Base-by-base conservation (phyloP, 2,113 vertebrate species). In the Melanerpes formicivorus region DNA sequence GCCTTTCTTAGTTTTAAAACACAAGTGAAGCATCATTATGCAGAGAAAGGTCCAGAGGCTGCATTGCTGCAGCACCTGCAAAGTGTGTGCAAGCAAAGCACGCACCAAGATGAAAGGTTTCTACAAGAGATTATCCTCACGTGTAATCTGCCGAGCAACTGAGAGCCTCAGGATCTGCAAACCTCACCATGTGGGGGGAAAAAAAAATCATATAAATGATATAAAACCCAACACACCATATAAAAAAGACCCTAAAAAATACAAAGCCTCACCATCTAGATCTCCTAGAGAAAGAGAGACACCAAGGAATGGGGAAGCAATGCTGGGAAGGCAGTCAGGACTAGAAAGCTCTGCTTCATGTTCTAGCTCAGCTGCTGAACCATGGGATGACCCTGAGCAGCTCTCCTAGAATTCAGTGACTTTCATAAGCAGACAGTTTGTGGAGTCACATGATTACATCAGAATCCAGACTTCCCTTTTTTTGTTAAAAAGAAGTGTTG, bases 401-500 rank as follows among this genome's bases (percentile, higher is more conserved):
- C 48, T 84, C 84, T 93, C 67, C 62, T 8, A 55, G 40, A 18
- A 65, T 60, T 63, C 8, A 5, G 10, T 65, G 30, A 19, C 91
- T 63, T 80, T 82, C 52, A 0, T 13, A 30, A 87, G 78, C 17
- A 80, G 3, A 10, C 8, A 0, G 30, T 25, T 94, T 63, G 52
- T 59, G 52, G 23, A 89, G 67, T 90, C 95, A 94, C 72, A 88
- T 70, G 88, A 80, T 81, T 88, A 79, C 80, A 92, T 56, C 46
- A 66, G 84, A 95, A 96, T 59, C 48, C 56, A 85, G 23, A 29
- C 80, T 95, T 96, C 92, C 78, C 12, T 62, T 89, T 11, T 60
- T 73, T 74, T 5, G 5, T 63, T 37, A 87, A 74, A 84, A 88
- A 91, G 19, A 84, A 88, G 12, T 52, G 81, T 18, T 76, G 63